phyloP scores from a whole-genome alignment of 2,797 vertebrate genomes.

The Tolypeutes matacus region DNA sequence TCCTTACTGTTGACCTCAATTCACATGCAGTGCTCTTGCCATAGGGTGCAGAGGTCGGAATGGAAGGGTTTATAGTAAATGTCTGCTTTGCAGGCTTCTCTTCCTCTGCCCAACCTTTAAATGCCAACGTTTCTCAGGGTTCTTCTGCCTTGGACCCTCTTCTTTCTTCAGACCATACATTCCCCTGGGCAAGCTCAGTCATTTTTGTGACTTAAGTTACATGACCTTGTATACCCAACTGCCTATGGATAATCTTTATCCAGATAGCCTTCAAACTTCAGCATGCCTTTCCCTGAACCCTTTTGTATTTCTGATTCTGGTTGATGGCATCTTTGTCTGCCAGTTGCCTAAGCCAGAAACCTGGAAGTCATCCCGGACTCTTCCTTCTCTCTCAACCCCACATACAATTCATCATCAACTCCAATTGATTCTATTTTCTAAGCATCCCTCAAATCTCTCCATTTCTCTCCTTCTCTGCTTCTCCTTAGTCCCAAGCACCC shows the following conservation, averaged over 20 bases:
- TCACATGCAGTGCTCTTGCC: background rate
- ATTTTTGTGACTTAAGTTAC: slow-evolving; percentile 9
- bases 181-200: background rate
- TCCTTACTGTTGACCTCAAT: background rate
- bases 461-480: background rate
- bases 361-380: background rate
- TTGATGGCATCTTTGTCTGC: slow-evolving; percentile 2
- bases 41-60: background rate
- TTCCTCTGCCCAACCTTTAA: background rate
- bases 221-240: background rate
- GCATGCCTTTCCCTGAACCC: background rate
- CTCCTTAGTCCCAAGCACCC: background rate
- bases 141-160: background rate
- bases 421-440: slow-evolving; percentile 6
- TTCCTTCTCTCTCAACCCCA: background rate
- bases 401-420: background rate
- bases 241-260: background rate
- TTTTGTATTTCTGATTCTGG: slow-evolving; percentile 46
- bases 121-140: background rate
- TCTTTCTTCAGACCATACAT: background rate
- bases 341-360: slow-evolving; percentile 9
- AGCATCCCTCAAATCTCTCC: background rate
- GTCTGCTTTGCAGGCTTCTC: background rate
- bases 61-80: background rate
- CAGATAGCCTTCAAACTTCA: background rate